phyloP scores from a whole-genome alignment of 2,113 vertebrate species.

The Eptesicus fuscus region DNA sequence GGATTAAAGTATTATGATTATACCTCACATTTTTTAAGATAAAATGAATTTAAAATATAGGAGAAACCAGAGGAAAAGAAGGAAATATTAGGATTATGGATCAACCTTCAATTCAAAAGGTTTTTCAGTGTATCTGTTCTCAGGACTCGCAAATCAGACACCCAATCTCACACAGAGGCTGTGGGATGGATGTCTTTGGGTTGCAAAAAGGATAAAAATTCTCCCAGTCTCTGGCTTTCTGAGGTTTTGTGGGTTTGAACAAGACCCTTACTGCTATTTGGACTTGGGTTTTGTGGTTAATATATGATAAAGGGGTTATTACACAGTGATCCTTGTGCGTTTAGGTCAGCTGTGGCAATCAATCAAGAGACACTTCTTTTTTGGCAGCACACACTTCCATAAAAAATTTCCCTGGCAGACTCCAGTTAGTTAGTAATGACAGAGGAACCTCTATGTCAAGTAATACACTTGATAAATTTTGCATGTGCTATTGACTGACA shows the following conservation, averaged over 20 bases:
- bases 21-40: constrained; percentile 53
- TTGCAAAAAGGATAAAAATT: constrained; percentile 49
- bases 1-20: constrained; percentile 56
- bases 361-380: constrained; percentile 82
- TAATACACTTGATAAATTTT: constrained; percentile 84
- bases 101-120: background rate
- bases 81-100: background rate
- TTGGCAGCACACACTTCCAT: constrained; percentile 80
- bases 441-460: constrained; percentile 82
- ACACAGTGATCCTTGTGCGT: constrained; percentile 77
- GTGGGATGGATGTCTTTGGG: background rate
- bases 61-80: constrained; percentile 1
- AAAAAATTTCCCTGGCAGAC: constrained; percentile 77
- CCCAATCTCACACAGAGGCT: background rate
- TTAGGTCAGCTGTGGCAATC: constrained; percentile 84
- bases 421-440: constrained; percentile 78
- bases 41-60: constrained; percentile 28
- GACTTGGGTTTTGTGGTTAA: constrained; percentile 79
- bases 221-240: constrained; percentile 28
- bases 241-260: constrained; percentile 67
- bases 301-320: constrained; percentile 83
- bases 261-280: constrained; percentile 73
- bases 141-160: background rate
- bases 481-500: constrained; percentile 82
- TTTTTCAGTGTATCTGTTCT: background rate